Percentiles rank a stretch among this genome's conserved stretches.
These are phyloP conservation scores for Drosophila meridiana DNA, from an alignment of 2,888 invertebrate species.

Conservation along the genomic window DNA sequence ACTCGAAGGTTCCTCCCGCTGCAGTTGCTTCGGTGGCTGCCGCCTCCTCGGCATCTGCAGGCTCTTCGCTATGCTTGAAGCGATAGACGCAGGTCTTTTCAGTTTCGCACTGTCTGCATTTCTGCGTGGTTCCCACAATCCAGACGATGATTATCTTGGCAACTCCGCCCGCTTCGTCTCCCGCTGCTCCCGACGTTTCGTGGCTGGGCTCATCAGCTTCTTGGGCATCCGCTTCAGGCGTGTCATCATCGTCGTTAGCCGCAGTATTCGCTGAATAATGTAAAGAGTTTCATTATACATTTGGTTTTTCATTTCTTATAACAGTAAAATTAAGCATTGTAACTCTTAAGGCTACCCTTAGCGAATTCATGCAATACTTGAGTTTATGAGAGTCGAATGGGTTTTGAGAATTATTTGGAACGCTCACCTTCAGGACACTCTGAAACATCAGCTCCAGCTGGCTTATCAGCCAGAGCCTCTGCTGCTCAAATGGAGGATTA, in stretches of 20 bases:
- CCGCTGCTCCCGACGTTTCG: slow-evolving; percentile 83
- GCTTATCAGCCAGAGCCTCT: slow-evolving; percentile 74
- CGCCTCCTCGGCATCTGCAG: slow-evolving; percentile 9
- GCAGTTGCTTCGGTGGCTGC: slow-evolving; percentile 4
- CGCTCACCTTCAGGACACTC: slow-evolving; percentile 73
- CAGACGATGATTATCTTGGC: slow-evolving; percentile 83
- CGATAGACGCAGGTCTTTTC: slow-evolving; percentile 83
- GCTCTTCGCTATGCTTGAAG: slow-evolving; percentile 84
- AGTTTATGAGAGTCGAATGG: background rate
- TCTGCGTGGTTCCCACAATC: slow-evolving; percentile 76
- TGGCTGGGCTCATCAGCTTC: slow-evolving; percentile 79
- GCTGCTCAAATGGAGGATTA: slow-evolving; percentile 49
- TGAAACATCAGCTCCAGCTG: slow-evolving; percentile 68
- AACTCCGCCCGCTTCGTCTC: slow-evolving; percentile 80
- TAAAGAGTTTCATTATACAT: background rate
- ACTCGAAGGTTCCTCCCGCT: slow-evolving; percentile 80
- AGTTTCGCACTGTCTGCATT: slow-evolving; percentile 78
- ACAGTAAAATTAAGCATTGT: background rate
- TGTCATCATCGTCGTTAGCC: slow-evolving; percentile 67
- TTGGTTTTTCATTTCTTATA: background rate
- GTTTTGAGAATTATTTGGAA: background rate
- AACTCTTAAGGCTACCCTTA: background rate
- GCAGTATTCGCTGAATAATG: slow-evolving; percentile 49
- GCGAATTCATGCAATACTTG: background rate
- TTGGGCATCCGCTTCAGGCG: slow-evolving; percentile 56